These are phyloP conservation scores for Arge pagana DNA, from an alignment of 2,888 invertebrate species.

Conservation along the genomic window DNA sequence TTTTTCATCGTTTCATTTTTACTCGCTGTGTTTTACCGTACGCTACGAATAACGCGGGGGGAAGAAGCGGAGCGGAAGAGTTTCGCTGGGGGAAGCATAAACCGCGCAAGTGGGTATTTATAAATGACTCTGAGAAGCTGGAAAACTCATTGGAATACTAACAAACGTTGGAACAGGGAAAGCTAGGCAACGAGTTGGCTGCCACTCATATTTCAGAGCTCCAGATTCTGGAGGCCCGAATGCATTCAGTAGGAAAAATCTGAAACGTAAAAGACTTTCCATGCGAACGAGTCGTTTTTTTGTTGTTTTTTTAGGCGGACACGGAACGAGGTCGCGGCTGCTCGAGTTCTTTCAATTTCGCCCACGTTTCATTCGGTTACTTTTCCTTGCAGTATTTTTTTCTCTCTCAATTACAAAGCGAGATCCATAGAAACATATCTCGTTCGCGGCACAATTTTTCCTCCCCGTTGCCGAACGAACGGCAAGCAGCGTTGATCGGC, in stretches of 20 bases:
- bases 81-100: neutral
- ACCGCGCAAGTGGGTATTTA: conserved; percentile 4
- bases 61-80: neutral
- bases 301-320: conserved; percentile 3
- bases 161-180: conserved; percentile 6
- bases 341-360: conserved; percentile 9
- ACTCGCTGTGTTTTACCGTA: no score
- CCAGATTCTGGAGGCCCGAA: conserved; percentile 8
- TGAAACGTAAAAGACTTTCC: conserved; percentile 15
- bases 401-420: no score
- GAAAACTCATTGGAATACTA: conserved; percentile 17
- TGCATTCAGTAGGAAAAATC: conserved; percentile 17
- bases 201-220: conserved; percentile 15
- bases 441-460: no score
- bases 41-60: neutral
- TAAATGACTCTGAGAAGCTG: conserved; percentile 13
- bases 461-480: no score
- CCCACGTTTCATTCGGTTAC: conserved; percentile 13
- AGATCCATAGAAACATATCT: no score
- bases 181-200: conserved; percentile 5
- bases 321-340: conserved; percentile 10
- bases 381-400: neutral
- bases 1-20: no score
- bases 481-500: no score
- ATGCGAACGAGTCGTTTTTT: conserved; percentile 13